Evolutionary conservation across 2,113 vertebrate genomes (phyloP).

Genomic region (Phoenicopterus ruber): DNA sequence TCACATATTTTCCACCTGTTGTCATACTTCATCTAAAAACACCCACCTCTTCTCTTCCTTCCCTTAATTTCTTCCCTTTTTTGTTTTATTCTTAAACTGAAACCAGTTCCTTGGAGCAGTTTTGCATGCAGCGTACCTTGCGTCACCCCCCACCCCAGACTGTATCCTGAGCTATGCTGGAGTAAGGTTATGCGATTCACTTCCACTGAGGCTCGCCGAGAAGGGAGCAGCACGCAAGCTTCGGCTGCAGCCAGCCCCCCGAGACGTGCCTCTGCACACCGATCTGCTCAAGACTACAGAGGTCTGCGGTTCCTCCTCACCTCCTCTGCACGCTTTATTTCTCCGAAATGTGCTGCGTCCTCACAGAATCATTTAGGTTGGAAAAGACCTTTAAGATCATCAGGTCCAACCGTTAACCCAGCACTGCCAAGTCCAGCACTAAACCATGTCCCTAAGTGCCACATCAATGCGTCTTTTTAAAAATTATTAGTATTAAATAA

Average conservation of each 20-base stretch:
- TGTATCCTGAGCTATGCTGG: rapidly evolving
- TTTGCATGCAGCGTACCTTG: not conserved
- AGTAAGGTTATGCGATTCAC: no score
- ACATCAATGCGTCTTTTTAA: no score
- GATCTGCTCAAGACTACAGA: not conserved
- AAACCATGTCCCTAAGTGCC: no score
- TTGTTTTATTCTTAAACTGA: not conserved
- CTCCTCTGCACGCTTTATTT: not conserved
- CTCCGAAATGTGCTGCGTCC: not conserved
- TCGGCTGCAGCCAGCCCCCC: not conserved
- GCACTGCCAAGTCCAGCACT: no score
- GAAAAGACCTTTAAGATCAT: no score
- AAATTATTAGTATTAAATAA: no score
- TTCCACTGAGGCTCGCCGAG: not conserved
- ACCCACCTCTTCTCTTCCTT: not conserved
- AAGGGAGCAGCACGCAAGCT: not conserved
- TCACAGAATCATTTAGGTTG: no score
- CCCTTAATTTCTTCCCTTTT: not conserved
- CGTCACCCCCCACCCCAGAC: not conserved
- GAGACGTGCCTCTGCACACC: no score
- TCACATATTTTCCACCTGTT: not conserved
- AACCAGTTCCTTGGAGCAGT: not conserved
- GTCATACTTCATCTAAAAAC: not conserved
- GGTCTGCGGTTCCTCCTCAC: not conserved
- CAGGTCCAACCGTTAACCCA: no score